Percentiles rank a stretch among this genome's conserved stretches.
Conservation (phyloP, 2,797 vertebrate genomes). For the Phylloscopus collybita region DNA sequence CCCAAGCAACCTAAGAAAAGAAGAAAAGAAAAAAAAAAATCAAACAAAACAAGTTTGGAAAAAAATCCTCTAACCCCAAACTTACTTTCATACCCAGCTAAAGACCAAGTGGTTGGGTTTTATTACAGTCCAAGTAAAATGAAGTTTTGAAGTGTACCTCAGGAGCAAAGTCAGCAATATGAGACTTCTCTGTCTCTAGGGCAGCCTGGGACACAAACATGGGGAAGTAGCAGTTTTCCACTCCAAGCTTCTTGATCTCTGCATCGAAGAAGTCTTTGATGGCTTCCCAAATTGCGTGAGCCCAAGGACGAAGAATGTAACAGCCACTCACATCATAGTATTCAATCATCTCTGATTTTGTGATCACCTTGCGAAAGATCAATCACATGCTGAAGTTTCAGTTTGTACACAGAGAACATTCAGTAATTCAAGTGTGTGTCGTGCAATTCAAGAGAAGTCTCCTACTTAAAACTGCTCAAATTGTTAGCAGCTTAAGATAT, state of each 20-base stretch:
- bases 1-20: constrained; percentile 91
- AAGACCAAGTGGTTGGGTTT: neutral
- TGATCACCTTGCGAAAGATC: constrained; percentile 88
- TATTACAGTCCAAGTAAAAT: neutral
- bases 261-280: constrained; percentile 93
- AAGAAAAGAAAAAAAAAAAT: neutral
- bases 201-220: constrained; percentile 98
- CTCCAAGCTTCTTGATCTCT: constrained; percentile 94
- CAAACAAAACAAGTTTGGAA: neutral
- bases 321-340: constrained; percentile 98
- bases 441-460: neutral
- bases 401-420: neutral
- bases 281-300: constrained; percentile 91
- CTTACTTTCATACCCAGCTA: neutral
- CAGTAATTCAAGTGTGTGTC: neutral
- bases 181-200: constrained; percentile 92
- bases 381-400: neutral
- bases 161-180: constrained; percentile 95
- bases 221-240: constrained; percentile 99
- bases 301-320: constrained; percentile 96
- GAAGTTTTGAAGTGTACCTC: constrained; percentile 81
- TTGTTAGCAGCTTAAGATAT: neutral
- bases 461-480: neutral
- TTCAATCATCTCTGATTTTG: constrained; percentile 98
- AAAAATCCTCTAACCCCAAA: neutral